phyloP scores from a whole-genome alignment of 2,797 vertebrate species.

The Gambelia wislizenii region DNA sequence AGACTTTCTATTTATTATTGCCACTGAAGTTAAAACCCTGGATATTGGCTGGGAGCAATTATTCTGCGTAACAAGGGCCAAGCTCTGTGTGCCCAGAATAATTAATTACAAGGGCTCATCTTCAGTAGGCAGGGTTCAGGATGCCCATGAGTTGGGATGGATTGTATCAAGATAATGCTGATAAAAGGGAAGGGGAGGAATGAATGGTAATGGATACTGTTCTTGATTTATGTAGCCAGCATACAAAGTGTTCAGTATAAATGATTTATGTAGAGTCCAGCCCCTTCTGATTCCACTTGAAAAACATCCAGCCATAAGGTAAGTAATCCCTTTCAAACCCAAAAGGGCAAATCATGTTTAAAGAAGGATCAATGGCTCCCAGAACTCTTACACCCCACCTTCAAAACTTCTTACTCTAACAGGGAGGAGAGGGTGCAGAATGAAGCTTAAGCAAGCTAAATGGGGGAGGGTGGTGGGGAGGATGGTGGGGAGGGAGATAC shows the following conservation, averaged over 20 bases:
- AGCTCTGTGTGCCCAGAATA: conserved; percentile 91
- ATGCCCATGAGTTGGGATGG: conserved; percentile 83
- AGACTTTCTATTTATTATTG: conserved; percentile 99
- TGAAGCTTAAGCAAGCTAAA: not conserved
- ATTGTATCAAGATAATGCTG: conserved; percentile 80
- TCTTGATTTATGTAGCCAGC: conserved; percentile 83
- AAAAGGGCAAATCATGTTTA: conserved; percentile 83
- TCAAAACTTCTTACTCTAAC: conserved; percentile 56
- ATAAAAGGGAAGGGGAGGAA: conserved; percentile 65
- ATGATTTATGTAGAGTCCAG: conserved; percentile 87
- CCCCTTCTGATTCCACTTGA: conserved; percentile 79
- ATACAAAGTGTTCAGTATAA: conserved; percentile 79
- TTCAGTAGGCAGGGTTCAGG: conserved; percentile 86
- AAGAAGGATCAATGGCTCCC: conserved; percentile 81
- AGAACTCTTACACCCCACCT: conserved; percentile 64
- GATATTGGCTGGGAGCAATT: conserved; percentile 88
- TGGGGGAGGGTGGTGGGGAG: not conserved
- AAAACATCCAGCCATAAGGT: conserved; percentile 58
- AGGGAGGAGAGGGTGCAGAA: conserved; percentile 20
- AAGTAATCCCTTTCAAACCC: conserved; percentile 78
- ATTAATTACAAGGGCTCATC: conserved; percentile 89
- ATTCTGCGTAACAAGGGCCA: conserved; percentile 89
- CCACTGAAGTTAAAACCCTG: conserved; percentile 85
- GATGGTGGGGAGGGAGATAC: not conserved
- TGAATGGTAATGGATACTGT: conserved; percentile 82